These are phyloP conservation scores for Elaphurus davidianus DNA, from an alignment of 2,113 vertebrate genomes.

Conservation along the genomic window DNA sequence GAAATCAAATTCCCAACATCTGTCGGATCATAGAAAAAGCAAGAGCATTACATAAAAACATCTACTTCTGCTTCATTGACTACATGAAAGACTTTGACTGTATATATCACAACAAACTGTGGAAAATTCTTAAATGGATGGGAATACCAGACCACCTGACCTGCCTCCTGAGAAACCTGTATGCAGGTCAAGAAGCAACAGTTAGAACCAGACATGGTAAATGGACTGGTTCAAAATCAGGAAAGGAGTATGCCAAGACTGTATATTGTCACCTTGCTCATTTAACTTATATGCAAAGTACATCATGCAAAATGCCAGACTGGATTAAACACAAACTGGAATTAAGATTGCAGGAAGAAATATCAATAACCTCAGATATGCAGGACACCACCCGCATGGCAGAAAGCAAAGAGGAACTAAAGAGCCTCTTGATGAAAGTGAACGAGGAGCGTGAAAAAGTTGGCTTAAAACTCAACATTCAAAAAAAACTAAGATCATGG, in stretches of 20 bases:
- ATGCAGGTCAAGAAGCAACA: background rate
- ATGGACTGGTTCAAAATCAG: background rate
- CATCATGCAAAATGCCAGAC: too few relatives aligned
- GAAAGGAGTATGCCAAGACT: background rate
- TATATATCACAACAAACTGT: background rate
- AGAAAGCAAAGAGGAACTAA: background rate
- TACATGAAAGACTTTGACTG: background rate
- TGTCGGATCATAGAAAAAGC: accelerated
- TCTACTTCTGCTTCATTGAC: background rate
- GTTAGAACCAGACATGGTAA: background rate
- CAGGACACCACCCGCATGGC: background rate
- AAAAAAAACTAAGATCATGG: background rate
- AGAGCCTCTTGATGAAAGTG: background rate
- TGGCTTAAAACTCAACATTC: background rate
- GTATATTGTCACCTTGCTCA: too few relatives aligned
- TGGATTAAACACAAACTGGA: too few relatives aligned
- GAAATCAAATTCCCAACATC: background rate
- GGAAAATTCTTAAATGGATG: background rate
- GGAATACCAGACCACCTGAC: background rate
- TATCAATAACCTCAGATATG: background rate
- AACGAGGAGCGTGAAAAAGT: background rate
- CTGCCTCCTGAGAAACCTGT: background rate
- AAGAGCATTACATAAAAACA: background rate
- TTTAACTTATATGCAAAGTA: too few relatives aligned
- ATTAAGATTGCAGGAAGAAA: too few relatives aligned